Evolutionary conservation across 2,888 invertebrate species (phyloP), one percentile per base, ranked within the genome.

Genomic region (Busseola fusca): DNA sequence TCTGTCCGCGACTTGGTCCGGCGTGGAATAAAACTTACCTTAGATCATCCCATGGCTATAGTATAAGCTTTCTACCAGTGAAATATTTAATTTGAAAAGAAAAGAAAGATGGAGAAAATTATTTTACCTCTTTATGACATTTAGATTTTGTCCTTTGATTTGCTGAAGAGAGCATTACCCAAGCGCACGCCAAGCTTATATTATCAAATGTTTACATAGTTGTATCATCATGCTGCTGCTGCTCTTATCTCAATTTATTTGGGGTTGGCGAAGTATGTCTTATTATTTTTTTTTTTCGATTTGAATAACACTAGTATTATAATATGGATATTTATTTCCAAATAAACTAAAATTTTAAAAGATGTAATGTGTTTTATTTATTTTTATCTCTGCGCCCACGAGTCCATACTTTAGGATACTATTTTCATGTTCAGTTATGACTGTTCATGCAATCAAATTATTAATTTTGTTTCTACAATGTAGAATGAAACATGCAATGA

Each of bases 241-340:
- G 30, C n/a, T 63, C 18, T 48, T 34, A 34, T 34, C 16, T 10
- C 30, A n/a, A 63, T 48, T 62, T 63, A 30, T 63, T 63, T 48
- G 63, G 63, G 34, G 18, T n/a, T 63, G 30, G 4, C n/a, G 30
- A 34, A n/a, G 1, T 30, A n/a, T 48, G 16, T 62, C 45, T 45
- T 30, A 14, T n/a, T n/a, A n/a, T n/a, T 42, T 42, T 18, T 3
- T 42, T 18, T 3, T 63, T 64, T 63, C 18, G 50, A 57, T 70
- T 64, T 64, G 27, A 69, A 64, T 77, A 77, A 77, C 60, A 60
- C 56, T 27, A 76, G 66, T 76, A 76, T 72, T 77, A 75, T 58
- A 42, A 27, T 40, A 57, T 62, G 68, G 30, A 76, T 76, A 56
- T 56, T 75, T 64, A 64, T 76, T 77, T 64, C 78, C 50, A 45